Evolutionary conservation across 2,113 vertebrate species (phyloP), one percentile per base, ranked within the genome.

Genomic region (Euleptes europaea): DNA sequence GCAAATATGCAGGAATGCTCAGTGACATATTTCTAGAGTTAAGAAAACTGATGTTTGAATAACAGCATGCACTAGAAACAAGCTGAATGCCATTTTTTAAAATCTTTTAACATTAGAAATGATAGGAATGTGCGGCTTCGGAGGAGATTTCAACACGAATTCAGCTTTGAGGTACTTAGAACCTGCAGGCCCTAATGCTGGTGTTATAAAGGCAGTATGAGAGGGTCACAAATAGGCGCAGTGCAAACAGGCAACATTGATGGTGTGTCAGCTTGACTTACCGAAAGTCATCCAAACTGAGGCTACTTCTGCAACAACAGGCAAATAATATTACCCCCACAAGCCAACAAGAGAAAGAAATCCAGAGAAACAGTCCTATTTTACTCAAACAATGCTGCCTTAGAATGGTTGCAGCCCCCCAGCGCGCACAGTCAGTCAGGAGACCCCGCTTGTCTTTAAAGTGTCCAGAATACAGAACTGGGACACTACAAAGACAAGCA

Each of bases 231-330:
- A 66, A 91, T n/a, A 91, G 86, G 90, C 93, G 88, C 89, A 95
- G 83, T 89, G 84, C 94, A 94, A 93, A 90, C 76, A 91, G 71
- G 85, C 80, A 96, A 95, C 94, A 96, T 92, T 84, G 92, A 93
- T 84, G 75, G 92, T 96, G 97, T 95, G 94, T 94, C 88, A 88
- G 83, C 90, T 85, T 87, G 95, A 98, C 98, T 98, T 96, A 98
- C 98, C 97, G 96, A 88, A 95, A 96, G 86, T 98, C 98, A 91
- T 98, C 98, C 97, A 98, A 95, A 97, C 95, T 97, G 96, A 98
- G 96, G 97, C 98, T 99, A 98, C 97, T 97, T 98, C 98, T 99
- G 97, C 95, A 99, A 98, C 96, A 98, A 97, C 94, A 98, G 97
- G 97, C 95, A 98, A 88, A 97, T 89, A 92, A 96, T 95, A 96